phyloP scores from a whole-genome alignment of 2,888 invertebrate genomes.

The Neocrepidodera transversa region DNA sequence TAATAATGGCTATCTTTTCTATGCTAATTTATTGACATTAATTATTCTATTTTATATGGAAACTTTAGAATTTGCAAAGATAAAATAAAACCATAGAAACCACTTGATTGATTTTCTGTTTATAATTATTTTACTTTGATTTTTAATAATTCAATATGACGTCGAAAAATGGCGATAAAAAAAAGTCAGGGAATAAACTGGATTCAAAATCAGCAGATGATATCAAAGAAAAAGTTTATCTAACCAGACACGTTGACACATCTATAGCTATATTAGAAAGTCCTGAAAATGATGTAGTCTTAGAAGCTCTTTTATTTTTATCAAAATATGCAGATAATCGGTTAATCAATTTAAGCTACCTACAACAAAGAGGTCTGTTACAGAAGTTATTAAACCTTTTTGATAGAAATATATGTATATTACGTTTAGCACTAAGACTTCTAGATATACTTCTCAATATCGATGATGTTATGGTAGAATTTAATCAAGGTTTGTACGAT shows the following conservation, averaged over 20 bases:
- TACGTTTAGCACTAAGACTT: constrained; percentile 46
- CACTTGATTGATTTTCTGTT: too few species aligned
- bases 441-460: constrained; percentile 44
- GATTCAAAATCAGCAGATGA: constrained; percentile 33
- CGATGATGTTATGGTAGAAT: constrained; percentile 45
- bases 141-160: too few species aligned
- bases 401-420: constrained; percentile 48
- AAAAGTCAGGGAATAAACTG: constrained; percentile 25
- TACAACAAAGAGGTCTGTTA: constrained; percentile 46
- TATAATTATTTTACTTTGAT: too few species aligned
- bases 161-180: neutral
- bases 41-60: too few species aligned
- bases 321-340: constrained; percentile 51
- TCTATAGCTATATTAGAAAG: constrained; percentile 50
- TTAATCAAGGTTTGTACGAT: constrained; percentile 49
- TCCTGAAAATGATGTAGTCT: constrained; percentile 47
- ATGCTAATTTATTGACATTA: too few species aligned
- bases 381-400: constrained; percentile 45
- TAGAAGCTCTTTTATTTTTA: constrained; percentile 50
- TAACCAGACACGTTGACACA: constrained; percentile 49
- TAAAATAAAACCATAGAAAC: too few species aligned
- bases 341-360: constrained; percentile 44
- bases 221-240: constrained; percentile 50
- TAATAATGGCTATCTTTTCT: too few species aligned
- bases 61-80: too few species aligned